phyloP scores from a whole-genome alignment of 2,797 vertebrate species.

The Enteromius trimaculatus region DNA sequence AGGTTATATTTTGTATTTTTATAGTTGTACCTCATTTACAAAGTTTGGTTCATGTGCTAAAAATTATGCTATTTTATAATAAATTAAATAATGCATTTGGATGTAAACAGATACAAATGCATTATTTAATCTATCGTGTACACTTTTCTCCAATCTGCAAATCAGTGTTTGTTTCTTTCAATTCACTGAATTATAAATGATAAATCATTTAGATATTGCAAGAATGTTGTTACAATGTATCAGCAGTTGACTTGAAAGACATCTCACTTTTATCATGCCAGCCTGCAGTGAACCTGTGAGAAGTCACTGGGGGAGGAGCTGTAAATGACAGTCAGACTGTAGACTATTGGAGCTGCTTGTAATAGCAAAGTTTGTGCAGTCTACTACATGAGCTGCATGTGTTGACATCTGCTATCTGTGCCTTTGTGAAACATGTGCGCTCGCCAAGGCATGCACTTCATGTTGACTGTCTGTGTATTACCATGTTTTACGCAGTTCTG shows the following conservation, averaged over 20 bases:
- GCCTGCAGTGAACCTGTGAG: background rate
- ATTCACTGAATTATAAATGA: background rate
- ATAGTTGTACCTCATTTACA: background rate
- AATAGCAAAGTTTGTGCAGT: background rate
- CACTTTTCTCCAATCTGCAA: background rate
- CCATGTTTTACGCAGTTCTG: constrained; percentile 56
- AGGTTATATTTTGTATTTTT: background rate
- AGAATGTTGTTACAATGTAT: background rate
- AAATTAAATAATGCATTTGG: too few species aligned
- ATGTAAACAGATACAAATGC: background rate
- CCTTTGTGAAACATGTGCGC: constrained; percentile 6
- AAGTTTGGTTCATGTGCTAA: background rate
- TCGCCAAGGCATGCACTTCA: constrained; percentile 30
- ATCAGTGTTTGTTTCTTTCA: background rate
- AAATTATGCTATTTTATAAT: background rate
- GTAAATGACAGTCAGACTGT: background rate
- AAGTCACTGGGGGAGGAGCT: background rate
- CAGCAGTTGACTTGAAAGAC: background rate
- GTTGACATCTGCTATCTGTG: background rate
- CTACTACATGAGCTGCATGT: background rate
- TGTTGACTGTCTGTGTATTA: constrained; percentile 15
- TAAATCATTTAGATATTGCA: background rate
- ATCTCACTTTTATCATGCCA: background rate
- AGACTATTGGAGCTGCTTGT: background rate
- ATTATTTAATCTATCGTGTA: background rate